Evolutionary conservation across 2,888 invertebrate species (phyloP), one percentile per base, ranked within the genome.

Genomic region (Rugalucina vietnamica): DNA sequence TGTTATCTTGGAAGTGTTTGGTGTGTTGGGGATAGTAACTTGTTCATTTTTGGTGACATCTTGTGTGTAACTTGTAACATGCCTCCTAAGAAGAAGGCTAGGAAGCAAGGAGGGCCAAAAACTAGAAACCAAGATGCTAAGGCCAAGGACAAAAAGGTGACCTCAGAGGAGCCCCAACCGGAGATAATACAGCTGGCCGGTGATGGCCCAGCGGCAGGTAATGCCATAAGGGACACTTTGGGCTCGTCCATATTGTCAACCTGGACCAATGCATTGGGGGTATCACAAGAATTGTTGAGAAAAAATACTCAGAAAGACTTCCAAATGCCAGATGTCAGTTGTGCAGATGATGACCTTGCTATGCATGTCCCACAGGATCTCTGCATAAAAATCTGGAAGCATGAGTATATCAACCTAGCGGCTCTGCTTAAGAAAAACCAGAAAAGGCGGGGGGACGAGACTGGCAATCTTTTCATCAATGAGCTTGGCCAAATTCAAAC

Each of bases 371-470:
- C 69, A 12, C 69, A 32, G 21, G 69, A 69, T 34, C n/a, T 69
- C 21, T 69, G 69, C 29, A 36, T 36, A 21, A 69, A 69, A 21
- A 27, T 69, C n/a, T 69, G 69, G 69, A 5, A 36, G 29, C n/a
- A 69, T 69, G 69, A 69, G 24, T 69, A 69, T 27, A 27, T 69
- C n/a, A 69, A 69, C 29, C 24, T 69, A 21, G 69, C 69, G 12
- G 69, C 21, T 69, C 29, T 69, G 69, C 29, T 69, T 5, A 69
- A 69, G 69, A 69, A 69, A 69, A 36, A 69, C 29, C 69, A 69
- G 24, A 34, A 34, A 27, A 32, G 34, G 21, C 34, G 36, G 21
- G 69, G 32, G 34, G 69, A 69, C 5, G 34, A 69, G 36, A 27
- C 69, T 34, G 34, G 14, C 21, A 32, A 69, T 14, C 21, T 69